Evolutionary conservation across 2,888 invertebrate genomes (phyloP).

Genomic region (Pelosia muscerda): DNA sequence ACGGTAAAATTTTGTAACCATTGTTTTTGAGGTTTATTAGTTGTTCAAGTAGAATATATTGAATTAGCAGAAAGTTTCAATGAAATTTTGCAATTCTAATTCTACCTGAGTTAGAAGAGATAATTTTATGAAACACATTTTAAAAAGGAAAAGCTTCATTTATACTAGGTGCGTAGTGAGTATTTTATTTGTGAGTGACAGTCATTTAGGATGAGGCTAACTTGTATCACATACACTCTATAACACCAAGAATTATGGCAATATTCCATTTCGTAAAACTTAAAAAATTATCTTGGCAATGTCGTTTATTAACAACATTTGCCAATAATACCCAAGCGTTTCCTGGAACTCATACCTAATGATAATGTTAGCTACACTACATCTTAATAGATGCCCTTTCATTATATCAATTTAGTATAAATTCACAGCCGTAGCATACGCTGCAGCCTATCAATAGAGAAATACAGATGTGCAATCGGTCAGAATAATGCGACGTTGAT

Average conservation of each 20-base stretch:
- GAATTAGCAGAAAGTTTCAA: constrained; percentile 15
- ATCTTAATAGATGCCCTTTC: constrained; percentile 50
- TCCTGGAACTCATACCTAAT: constrained; percentile 20
- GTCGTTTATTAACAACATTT: background rate
- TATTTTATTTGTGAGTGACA: too few species aligned
- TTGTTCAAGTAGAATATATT: constrained; percentile 10
- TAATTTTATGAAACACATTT: too few species aligned
- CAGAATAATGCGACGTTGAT: constrained; percentile 72
- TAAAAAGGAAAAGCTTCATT: too few species aligned
- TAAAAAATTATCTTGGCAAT: too few species aligned
- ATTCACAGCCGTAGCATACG: constrained; percentile 17
- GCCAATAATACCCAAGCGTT: constrained; percentile 21
- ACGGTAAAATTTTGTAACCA: constrained; percentile 46
- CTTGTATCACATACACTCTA: background rate
- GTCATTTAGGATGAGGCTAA: too few species aligned
- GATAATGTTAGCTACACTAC: constrained; percentile 32
- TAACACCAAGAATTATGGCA: background rate
- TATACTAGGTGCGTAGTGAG: background rate
- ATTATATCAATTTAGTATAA: constrained; percentile 32
- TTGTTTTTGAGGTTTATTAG: constrained; percentile 32
- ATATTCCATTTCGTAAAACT: background rate
- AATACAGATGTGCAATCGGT: constrained; percentile 73
- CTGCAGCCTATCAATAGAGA: constrained; percentile 52
- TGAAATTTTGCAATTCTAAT: background rate
- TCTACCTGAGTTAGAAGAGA: background rate